A percentile compares a stretch with the other conserved stretches of the same genome.
These are phyloP conservation scores for Chiropotes sagulatus DNA, from an alignment of 2,797 vertebrate species.

Conservation along the genomic window DNA sequence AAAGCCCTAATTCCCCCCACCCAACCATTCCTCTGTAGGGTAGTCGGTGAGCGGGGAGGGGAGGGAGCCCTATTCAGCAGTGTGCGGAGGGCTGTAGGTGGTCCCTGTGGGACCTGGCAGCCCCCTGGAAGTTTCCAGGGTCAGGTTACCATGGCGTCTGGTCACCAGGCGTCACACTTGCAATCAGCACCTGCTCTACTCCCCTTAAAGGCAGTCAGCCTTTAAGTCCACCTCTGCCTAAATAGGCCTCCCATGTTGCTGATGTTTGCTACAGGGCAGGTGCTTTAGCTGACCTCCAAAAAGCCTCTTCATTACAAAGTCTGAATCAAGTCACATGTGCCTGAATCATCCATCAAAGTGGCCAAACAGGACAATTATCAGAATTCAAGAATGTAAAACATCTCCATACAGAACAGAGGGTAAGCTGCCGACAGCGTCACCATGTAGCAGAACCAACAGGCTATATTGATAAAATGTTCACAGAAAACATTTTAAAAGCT, in stretches of 20 bases:
- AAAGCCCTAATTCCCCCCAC: not conserved
- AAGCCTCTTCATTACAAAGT: slow-evolving; percentile 50
- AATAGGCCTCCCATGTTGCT: not conserved
- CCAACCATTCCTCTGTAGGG: not conserved
- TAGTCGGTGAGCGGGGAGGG: not conserved
- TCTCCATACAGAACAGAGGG: not conserved
- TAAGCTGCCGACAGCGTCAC: not conserved
- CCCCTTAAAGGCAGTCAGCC: not conserved
- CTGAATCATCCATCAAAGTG: slow-evolving; percentile 54
- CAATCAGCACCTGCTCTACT: not conserved
- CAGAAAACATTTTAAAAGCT: not conserved
- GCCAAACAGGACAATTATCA: slow-evolving; percentile 37
- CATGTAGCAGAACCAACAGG: not conserved
- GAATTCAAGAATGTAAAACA: slow-evolving; percentile 49
- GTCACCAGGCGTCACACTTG: not conserved
- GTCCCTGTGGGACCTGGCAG: not conserved
- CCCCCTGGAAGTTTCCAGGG: not conserved
- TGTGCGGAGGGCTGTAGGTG: not conserved
- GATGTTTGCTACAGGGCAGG: not conserved
- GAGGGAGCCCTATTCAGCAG: not conserved
- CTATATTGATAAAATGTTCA: not conserved
- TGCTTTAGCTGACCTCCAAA: slow-evolving; percentile 44
- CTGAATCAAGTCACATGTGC: slow-evolving; percentile 24
- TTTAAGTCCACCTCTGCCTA: not conserved
- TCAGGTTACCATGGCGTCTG: not conserved